Base-by-base conservation (phyloP, 2,888 invertebrate species). In the Heliconius cydno region DNA sequence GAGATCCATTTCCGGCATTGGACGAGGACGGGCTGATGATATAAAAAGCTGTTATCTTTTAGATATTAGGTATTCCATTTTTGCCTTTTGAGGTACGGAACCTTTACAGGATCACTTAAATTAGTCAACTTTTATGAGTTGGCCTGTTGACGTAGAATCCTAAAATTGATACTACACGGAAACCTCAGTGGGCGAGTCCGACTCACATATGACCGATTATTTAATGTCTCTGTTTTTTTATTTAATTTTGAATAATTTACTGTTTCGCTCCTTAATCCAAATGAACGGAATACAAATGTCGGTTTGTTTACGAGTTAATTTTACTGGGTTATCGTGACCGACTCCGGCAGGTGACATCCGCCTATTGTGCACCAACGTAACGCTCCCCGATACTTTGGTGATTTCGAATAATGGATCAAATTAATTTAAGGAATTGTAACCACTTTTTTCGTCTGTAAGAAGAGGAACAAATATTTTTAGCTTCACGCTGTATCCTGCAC, bases 251-350 rank as follows among this genome's bases (percentile, higher is more conserved):
- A 41, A 73, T 34, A 57, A 34, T n/a, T 73, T 60, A 34, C 34
- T 57, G 34, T 57, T 73, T 60, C 7, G 60, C 57, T 74, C 76
- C 70, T 76, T 71, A 38, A 19, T 52, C 57, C 28, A 57, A 19
- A 63, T 66, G 71, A 38, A 70, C 79, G 57, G 87, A 86, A 87
- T 88, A 86, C 84, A 84, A 86, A 88, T 85, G 83, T 83, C 77
- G 81, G 83, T 84, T 83, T 83, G 82, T 79, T 78, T 80, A 75
- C 76, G 68, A 38, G 63, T 75, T 65, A 72, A 76, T 78, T 79
- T 81, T 81, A 81, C 80, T 81, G 79, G 81, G 79, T 76, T 77
- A 79, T 88, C 88, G 87, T 88, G 88, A 86, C 84, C 79, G 68
- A 46, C 73, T 67, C 60, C 74, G 76, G 52, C 41, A 79, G 73